Percentiles rank a stretch among this genome's conserved stretches.
phyloP scores from a whole-genome alignment of 23 tunicate species.

The Corella eumyota region DNA sequence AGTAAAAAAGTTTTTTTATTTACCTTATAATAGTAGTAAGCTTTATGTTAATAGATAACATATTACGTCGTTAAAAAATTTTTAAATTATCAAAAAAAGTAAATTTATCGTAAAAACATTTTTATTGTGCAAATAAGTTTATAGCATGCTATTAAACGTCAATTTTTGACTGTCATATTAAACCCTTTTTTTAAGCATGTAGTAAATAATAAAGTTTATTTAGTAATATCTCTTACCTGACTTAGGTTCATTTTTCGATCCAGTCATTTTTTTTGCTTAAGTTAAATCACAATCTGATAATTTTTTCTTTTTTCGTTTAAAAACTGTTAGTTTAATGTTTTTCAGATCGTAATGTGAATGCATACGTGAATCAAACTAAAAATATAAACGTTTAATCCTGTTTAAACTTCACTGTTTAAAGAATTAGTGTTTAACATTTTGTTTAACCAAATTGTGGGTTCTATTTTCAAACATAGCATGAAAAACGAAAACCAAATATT shows the following conservation, averaged over 20 bases:
- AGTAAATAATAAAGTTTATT: too few species aligned
- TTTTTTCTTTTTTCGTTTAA: slow-evolving; percentile 48
- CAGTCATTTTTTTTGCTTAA: slow-evolving; percentile 4
- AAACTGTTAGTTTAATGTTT: slow-evolving; percentile 12
- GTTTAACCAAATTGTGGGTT: too few species aligned
- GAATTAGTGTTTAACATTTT: too few species aligned
- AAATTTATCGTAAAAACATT: not conserved
- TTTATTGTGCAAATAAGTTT: not conserved
- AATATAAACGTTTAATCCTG: not conserved
- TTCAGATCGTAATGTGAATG: slow-evolving; percentile 17
- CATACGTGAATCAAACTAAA: slow-evolving; percentile 23
- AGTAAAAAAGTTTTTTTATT: too few species aligned
- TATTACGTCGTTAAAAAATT: too few species aligned
- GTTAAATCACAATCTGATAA: slow-evolving; percentile 27
- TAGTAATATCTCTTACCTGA: too few species aligned
- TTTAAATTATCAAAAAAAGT: too few species aligned
- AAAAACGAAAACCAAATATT: too few species aligned
- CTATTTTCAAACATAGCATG: too few species aligned
- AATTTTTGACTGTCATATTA: not conserved
- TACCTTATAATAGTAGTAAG: too few species aligned
- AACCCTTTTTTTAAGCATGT: not conserved
- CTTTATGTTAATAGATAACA: too few species aligned
- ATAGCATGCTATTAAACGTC: not conserved
- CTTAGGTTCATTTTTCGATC: not conserved
- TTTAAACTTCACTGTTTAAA: too few species aligned